Percentiles rank a stretch among this genome's conserved stretches.
These are phyloP conservation scores for Protodeltote pygarga DNA, from an alignment of 2,888 invertebrate genomes.

Conservation along the genomic window DNA sequence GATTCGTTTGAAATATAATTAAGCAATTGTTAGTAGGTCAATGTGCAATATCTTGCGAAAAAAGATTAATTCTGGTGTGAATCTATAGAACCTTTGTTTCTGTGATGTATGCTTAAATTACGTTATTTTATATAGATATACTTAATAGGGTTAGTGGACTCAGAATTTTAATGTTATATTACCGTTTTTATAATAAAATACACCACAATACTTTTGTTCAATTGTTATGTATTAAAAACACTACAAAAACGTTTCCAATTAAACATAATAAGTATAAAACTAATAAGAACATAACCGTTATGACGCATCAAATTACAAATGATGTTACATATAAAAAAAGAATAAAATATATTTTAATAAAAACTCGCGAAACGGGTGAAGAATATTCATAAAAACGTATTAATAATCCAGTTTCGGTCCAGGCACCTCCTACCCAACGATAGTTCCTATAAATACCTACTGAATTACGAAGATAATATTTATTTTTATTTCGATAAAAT, in stretches of 20 bases:
- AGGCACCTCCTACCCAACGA: conserved; percentile 86
- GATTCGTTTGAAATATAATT: background rate
- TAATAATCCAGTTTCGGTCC: conserved; percentile 62
- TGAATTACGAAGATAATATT: conserved; percentile 81
- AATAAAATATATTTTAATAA: background rate
- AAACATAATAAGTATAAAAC: background rate
- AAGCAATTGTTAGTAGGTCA: too few species aligned
- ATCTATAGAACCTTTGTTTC: too few species aligned
- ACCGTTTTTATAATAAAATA: too few species aligned
- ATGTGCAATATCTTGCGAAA: too few species aligned
- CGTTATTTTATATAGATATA: too few species aligned
- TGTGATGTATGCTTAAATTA: too few species aligned
- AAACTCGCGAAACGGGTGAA: conserved; percentile 59
- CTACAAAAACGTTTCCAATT: background rate
- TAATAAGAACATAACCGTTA: background rate
- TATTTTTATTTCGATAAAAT: conserved; percentile 77
- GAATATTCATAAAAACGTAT: conserved; percentile 22
- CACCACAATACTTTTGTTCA: background rate
- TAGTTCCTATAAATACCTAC: conserved; percentile 87
- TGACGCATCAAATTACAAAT: too few species aligned
- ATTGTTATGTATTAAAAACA: background rate
- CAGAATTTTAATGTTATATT: too few species aligned
- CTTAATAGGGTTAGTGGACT: too few species aligned
- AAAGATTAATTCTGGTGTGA: too few species aligned
- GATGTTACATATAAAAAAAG: too few species aligned